phyloP scores from a whole-genome alignment of 1,140 invertebrate genomes.

The Drosophila nasuta region DNA sequence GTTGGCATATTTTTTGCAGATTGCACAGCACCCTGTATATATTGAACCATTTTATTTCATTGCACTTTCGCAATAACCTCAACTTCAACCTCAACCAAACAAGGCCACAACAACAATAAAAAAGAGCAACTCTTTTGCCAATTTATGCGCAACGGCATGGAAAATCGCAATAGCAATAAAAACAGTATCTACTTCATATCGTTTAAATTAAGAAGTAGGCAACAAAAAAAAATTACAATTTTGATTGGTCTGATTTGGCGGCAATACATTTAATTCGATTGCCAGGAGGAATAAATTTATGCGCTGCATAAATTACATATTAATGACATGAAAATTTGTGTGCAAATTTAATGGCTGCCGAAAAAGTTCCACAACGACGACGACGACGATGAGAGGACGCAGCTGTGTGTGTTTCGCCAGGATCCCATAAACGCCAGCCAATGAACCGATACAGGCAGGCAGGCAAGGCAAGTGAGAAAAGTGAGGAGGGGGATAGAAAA shows the following conservation, averaged over 20 bases:
- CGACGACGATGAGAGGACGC: constrained; percentile 23
- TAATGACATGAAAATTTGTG: constrained; percentile 62
- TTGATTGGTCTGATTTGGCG: constrained; percentile 24
- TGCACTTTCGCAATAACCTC: constrained; percentile 45
- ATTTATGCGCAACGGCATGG: constrained; percentile 12
- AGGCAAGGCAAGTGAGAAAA: neutral
- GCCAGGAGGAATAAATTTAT: constrained; percentile 43
- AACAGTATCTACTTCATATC: constrained; percentile 7
- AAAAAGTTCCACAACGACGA: constrained; percentile 17
- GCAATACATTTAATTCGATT: constrained; percentile 27
- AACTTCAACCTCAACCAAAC: neutral
- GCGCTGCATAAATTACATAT: constrained; percentile 63
- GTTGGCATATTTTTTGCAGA: constrained; percentile 43
- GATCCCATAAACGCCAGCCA: constrained; percentile 47
- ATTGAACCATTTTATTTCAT: constrained; percentile 35
- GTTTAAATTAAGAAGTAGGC: constrained; percentile 4
- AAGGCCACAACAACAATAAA: too few relatives aligned
- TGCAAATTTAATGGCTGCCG: constrained; percentile 55
- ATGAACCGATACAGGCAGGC: constrained; percentile 44
- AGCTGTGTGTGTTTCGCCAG: constrained; percentile 40
- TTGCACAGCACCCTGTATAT: constrained; percentile 25
- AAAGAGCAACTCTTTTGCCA: neutral
- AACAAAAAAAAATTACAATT: constrained; percentile 14
- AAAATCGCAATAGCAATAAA: constrained; percentile 28
- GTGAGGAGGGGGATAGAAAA: neutral